Conservation (phyloP, 2,888 invertebrate species). For the Brachyopa scutellaris region DNA sequence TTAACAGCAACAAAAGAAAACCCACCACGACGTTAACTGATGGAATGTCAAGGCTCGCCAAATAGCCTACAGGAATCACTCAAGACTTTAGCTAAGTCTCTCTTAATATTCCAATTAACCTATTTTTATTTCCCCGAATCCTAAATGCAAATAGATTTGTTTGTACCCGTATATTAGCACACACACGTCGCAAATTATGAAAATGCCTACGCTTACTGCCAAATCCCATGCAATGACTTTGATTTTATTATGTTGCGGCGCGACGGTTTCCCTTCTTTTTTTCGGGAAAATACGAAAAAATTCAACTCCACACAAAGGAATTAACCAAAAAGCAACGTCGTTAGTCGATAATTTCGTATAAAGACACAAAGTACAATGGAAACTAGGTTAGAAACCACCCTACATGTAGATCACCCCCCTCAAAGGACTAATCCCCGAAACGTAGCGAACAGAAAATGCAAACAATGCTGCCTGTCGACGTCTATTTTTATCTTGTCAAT, state of each 20-base stretch:
- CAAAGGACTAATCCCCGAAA: slow-evolving; percentile 4
- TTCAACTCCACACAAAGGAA: not conserved
- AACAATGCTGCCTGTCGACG: slow-evolving; percentile 38
- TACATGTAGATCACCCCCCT: not conserved
- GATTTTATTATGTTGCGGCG: slow-evolving; percentile 6
- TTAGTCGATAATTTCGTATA: not conserved
- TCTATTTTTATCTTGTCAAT: slow-evolving; percentile 43
- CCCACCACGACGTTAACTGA: too few species aligned
- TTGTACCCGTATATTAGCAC: too few species aligned
- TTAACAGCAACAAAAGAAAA: too few species aligned
- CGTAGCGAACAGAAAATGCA: slow-evolving; percentile 7
- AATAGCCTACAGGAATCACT: too few species aligned
- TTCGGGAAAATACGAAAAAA: not conserved
- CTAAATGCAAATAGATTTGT: too few species aligned
- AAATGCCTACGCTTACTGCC: not conserved
- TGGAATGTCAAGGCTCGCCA: too few species aligned
- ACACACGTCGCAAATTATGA: slow-evolving; percentile 2
- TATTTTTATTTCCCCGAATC: too few species aligned
- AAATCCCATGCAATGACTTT: slow-evolving; percentile 19
- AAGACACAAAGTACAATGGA: not conserved
- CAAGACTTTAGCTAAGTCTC: too few species aligned
- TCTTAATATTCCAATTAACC: too few species aligned
- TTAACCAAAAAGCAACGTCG: not conserved
- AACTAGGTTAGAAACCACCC: slow-evolving; percentile 31
- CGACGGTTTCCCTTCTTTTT: not conserved